Conservation (phyloP, 2,888 invertebrate species). For the Acrobeloides nanus region DNA sequence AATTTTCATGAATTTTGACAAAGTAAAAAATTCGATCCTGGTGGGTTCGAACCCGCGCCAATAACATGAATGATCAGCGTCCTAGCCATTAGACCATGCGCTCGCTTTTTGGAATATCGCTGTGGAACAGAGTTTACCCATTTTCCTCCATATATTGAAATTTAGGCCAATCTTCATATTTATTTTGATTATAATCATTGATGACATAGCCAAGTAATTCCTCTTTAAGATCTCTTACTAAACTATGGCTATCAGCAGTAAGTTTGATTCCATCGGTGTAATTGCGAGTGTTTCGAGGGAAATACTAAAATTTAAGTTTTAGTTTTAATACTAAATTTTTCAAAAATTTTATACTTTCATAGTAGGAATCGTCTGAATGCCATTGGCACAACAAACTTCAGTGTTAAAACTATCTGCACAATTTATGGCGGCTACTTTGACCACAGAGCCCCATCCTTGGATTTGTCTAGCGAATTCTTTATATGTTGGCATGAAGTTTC, state of each 20-base stretch:
- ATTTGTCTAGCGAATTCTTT: slow-evolving; percentile 66
- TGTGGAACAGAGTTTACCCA: slow-evolving; percentile 16
- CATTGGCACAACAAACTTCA: slow-evolving; percentile 43
- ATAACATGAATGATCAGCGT: not conserved
- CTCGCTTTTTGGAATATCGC: not conserved
- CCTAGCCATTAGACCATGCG: too few species aligned
- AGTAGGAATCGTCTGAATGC: slow-evolving; percentile 48
- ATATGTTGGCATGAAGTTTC: slow-evolving; percentile 76
- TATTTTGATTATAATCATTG: slow-evolving; percentile 27
- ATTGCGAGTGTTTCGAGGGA: slow-evolving; percentile 36
- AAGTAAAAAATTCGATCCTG: too few species aligned
- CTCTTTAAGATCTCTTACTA: slow-evolving; percentile 31
- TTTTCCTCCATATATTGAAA: slow-evolving; percentile 43
- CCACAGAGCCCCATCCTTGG: slow-evolving; percentile 23
- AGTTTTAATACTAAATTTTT: not conserved
- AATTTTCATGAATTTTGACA: too few species aligned
- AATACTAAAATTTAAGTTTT: slow-evolving; percentile 34
- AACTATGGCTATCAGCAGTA: slow-evolving; percentile 32
- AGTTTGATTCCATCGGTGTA: slow-evolving; percentile 36
- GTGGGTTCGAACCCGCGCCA: not conserved
- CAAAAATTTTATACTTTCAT: slow-evolving; percentile 34
- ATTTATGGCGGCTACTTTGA: slow-evolving; percentile 43
- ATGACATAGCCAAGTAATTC: slow-evolving; percentile 25
- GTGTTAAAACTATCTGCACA: slow-evolving; percentile 49
- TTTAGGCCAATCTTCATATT: slow-evolving; percentile 51